Percentiles rank a stretch among this genome's conserved stretches.
Conservation (phyloP, 2,797 vertebrate genomes). For the Microcaecilia unicolor region DNA sequence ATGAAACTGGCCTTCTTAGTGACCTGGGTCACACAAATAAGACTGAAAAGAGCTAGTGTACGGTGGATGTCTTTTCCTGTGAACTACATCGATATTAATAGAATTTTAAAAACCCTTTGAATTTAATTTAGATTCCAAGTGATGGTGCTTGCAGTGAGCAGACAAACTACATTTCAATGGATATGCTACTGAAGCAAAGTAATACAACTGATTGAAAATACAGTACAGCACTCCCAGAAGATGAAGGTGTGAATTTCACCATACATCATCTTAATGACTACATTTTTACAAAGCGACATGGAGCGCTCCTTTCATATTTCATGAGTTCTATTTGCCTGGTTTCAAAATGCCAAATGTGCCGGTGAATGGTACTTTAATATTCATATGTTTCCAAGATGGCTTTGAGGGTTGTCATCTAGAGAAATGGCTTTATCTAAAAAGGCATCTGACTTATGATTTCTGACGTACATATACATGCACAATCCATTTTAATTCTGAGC, state of each 20-base stretch:
- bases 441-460: constrained; percentile 41
- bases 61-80: no score
- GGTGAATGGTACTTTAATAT: constrained; percentile 55
- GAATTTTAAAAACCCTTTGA: constrained; percentile 13
- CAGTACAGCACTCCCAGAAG: constrained; percentile 30
- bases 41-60: no score
- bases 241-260: constrained; percentile 48
- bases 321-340: constrained; percentile 59
- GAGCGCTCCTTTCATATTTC: constrained; percentile 59
- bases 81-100: constrained; percentile 18
- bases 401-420: constrained; percentile 59
- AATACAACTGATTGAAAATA: constrained; percentile 39
- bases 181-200: constrained; percentile 35
- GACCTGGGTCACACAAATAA: no score
- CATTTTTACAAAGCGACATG: constrained; percentile 44
- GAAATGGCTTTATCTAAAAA: constrained; percentile 53
- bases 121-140: constrained; percentile 10
- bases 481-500: constrained; percentile 15
- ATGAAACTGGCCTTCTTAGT: no score
- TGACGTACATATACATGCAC: constrained; percentile 14
- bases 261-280: constrained; percentile 56
- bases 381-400: constrained; percentile 49
- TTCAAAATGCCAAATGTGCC: constrained; percentile 58
- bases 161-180: constrained; percentile 12
- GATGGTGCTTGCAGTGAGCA: constrained; percentile 9